A percentile compares a stretch with the other conserved stretches of the same genome.
phyloP scores from a whole-genome alignment of 2,797 vertebrate genomes.

The Typhlichthys eigenmanni region DNA sequence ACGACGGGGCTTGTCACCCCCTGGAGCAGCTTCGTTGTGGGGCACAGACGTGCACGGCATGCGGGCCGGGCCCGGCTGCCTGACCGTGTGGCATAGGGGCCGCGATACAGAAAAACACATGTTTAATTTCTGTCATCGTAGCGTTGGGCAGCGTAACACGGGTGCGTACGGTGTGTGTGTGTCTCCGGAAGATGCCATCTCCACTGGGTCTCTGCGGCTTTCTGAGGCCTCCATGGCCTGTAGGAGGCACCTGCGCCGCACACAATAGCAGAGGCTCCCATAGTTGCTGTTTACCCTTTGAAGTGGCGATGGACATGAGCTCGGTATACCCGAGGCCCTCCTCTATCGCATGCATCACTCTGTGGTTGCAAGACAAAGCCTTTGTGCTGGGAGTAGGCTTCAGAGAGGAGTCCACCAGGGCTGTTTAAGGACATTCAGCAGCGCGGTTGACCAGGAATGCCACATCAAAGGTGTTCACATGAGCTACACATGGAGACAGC shows the following conservation, averaged over 20 bases:
- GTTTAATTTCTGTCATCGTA: slow-evolving; percentile 10
- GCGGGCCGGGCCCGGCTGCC: slow-evolving; percentile 53
- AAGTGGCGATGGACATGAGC: slow-evolving; percentile 69
- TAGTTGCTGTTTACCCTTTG: slow-evolving; percentile 67
- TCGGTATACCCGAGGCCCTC: slow-evolving; percentile 52
- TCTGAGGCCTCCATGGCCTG: slow-evolving; percentile 46
- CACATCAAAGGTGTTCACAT: slow-evolving; percentile 44
- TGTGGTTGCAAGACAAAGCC: slow-evolving; percentile 48
- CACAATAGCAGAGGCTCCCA: slow-evolving; percentile 65
- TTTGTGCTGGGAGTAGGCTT: slow-evolving; percentile 53
- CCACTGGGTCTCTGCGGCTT: slow-evolving; percentile 36
- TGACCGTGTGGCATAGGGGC: slow-evolving; percentile 34
- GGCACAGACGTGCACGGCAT: slow-evolving; percentile 45
- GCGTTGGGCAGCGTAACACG: neutral
- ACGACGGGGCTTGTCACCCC: slow-evolving; percentile 65
- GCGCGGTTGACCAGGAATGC: slow-evolving; percentile 52
- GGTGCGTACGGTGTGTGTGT: slow-evolving; percentile 61
- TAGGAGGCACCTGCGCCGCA: slow-evolving; percentile 74
- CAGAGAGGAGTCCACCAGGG: slow-evolving; percentile 39
- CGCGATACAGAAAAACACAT: slow-evolving; percentile 15
- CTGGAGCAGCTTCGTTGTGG: slow-evolving; percentile 48
- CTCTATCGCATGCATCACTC: slow-evolving; percentile 49
- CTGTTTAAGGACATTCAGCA: slow-evolving; percentile 60
- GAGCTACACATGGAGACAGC: slow-evolving; percentile 12
- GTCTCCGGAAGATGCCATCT: slow-evolving; percentile 71